Evolutionary conservation across 2,113 vertebrate genomes (phyloP).

Genomic region (Crotalus helleri): DNA sequence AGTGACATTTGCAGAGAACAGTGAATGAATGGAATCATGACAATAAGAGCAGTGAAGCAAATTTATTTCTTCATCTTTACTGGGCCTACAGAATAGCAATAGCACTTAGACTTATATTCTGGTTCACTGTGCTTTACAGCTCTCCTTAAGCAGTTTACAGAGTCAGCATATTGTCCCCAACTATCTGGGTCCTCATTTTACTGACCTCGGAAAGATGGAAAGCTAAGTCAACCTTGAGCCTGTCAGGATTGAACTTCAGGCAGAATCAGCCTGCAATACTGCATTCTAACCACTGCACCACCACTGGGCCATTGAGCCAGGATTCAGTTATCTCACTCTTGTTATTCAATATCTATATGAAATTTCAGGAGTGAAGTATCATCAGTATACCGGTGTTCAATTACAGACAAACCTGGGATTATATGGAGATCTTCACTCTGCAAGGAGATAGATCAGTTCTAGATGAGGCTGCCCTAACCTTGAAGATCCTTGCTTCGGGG

Average conservation of each 20-base stretch:
- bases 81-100: not conserved
- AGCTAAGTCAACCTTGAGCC: not conserved
- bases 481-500: not conserved
- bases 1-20: not conserved
- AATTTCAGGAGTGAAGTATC: not conserved
- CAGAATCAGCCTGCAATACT: not conserved
- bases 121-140: not conserved
- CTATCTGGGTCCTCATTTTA: not conserved
- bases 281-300: not conserved
- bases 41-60: not conserved
- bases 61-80: not conserved
- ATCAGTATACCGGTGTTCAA: not conserved
- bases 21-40: not conserved
- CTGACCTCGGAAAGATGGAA: not conserved
- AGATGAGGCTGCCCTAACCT: not conserved
- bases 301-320: not conserved
- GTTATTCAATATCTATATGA: not conserved
- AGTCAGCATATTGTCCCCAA: not conserved
- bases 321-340: not conserved
- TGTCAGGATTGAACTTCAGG: not conserved
- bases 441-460: not conserved
- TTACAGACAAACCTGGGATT: not conserved
- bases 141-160: not conserved
- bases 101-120: not conserved
- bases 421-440: not conserved